Percentiles rank a stretch among this genome's conserved stretches.
Conservation (phyloP, 2,888 invertebrate species). For the Oasisia sp. region DNA sequence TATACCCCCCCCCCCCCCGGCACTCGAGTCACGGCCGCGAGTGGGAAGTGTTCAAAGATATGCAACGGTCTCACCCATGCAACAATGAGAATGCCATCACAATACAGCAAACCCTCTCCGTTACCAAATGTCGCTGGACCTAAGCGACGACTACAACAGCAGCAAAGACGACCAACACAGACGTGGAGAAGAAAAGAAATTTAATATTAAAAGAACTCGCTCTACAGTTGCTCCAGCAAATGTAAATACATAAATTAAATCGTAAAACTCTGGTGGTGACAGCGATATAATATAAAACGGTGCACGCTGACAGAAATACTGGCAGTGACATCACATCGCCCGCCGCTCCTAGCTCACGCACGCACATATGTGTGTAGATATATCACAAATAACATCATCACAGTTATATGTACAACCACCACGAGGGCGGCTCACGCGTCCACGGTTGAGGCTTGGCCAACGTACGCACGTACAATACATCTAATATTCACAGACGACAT, state of each 20-base stretch:
- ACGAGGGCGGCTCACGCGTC: not conserved
- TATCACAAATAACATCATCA: constrained; percentile 17
- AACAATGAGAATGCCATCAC: too few species aligned
- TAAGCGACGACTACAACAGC: not conserved
- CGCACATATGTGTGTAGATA: not conserved
- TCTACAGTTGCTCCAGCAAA: constrained; percentile 10
- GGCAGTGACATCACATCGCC: not conserved
- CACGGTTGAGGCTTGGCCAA: not conserved
- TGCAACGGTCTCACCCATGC: too few species aligned
- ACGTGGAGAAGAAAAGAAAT: constrained; percentile 13
- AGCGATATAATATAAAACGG: constrained; percentile 9
- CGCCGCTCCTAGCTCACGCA: not conserved
- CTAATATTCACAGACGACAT: not conserved
- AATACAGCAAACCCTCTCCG: too few species aligned
- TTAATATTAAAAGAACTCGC: not conserved
- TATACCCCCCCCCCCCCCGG: too few species aligned
- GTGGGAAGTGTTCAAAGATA: too few species aligned
- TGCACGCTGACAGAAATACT: constrained; percentile 12
- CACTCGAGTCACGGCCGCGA: too few species aligned
- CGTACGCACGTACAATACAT: not conserved
- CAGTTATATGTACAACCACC: not conserved
- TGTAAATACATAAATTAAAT: constrained; percentile 17
- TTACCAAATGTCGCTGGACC: too few species aligned
- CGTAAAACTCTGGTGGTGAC: constrained; percentile 17
- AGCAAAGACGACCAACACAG: not conserved